Evolutionary conservation across 2,797 vertebrate species (phyloP).

Genomic region (Myripristis jacobus): DNA sequence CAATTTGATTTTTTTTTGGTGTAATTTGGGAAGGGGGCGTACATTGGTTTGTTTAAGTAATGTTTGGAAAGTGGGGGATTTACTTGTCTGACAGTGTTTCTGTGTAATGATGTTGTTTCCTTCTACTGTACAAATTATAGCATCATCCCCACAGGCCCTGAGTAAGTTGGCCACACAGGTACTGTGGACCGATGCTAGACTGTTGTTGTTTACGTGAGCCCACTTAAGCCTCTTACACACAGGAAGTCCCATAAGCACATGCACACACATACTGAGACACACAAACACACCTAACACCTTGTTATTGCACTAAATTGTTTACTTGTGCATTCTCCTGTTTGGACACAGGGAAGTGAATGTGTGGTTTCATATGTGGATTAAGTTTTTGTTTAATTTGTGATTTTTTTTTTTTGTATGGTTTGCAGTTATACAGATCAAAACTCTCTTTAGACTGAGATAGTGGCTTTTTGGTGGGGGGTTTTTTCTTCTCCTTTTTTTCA

Average conservation of each 20-base stretch:
- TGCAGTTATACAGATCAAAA: constrained; percentile 5
- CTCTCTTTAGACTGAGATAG: not conserved
- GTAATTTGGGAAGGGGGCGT: not conserved
- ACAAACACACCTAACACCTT: constrained; percentile 52
- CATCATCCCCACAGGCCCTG: constrained; percentile 38
- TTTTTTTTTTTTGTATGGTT: constrained; percentile 10
- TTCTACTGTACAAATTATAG: constrained; percentile 72
- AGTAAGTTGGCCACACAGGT: constrained; percentile 70
- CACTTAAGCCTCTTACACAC: constrained; percentile 75
- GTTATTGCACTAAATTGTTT: constrained; percentile 47
- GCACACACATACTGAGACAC: constrained; percentile 58
- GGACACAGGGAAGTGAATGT: not conserved
- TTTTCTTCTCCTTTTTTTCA: not conserved
- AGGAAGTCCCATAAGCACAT: constrained; percentile 74
- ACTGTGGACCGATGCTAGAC: constrained; percentile 39
- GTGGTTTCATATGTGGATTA: constrained; percentile 17
- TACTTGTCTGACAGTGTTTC: constrained; percentile 6
- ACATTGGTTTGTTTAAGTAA: not conserved
- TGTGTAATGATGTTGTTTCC: constrained; percentile 54
- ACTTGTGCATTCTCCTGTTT: constrained; percentile 24
- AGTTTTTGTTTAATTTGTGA: constrained; percentile 17
- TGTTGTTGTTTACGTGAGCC: constrained; percentile 69
- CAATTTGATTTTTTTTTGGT: not conserved
- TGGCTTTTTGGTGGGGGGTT: not conserved
- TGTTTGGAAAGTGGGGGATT: constrained; percentile 14